A percentile compares a stretch with the other conserved stretches of the same genome.
Evolutionary conservation across 2,888 invertebrate species (phyloP).

Genomic region (Drosophila mimica): DNA sequence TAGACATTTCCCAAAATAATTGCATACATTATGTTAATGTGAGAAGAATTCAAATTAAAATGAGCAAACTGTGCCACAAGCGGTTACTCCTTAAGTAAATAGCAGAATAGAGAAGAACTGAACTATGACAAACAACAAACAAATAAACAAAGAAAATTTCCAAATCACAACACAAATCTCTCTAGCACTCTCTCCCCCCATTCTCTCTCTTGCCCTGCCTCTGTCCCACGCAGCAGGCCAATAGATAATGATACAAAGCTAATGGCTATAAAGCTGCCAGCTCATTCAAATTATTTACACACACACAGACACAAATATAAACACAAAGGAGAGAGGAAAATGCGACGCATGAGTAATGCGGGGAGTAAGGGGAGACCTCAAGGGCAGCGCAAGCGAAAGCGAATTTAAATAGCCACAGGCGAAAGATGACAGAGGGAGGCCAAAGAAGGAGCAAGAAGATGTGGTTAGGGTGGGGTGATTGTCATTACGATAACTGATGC

Average conservation of each 20-base stretch:
- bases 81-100: not conserved
- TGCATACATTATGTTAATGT: not conserved
- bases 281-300: slow-evolving; percentile 50
- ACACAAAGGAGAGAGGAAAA: slow-evolving; percentile 10
- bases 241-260: slow-evolving; percentile 54
- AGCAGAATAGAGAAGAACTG: not conserved
- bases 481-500: slow-evolving; percentile 50
- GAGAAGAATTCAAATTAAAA: not conserved
- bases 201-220: not conserved
- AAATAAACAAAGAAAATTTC: not conserved
- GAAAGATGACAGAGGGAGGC: not conserved
- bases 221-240: slow-evolving; percentile 18
- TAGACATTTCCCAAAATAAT: not conserved
- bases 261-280: slow-evolving; percentile 60
- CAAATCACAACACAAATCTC: slow-evolving; percentile 30
- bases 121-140: not conserved
- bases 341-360: slow-evolving; percentile 66
- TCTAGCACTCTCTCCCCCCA: not conserved
- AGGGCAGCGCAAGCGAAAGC: slow-evolving; percentile 63
- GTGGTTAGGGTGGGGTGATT: slow-evolving; percentile 1
- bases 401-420: slow-evolving; percentile 64
- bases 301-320: slow-evolving; percentile 18
- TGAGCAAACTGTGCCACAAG: not conserved
- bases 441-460: not conserved
- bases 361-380: slow-evolving; percentile 28